Conservation (phyloP, 2,797 vertebrate genomes). For the Enteromius radiatus region DNA sequence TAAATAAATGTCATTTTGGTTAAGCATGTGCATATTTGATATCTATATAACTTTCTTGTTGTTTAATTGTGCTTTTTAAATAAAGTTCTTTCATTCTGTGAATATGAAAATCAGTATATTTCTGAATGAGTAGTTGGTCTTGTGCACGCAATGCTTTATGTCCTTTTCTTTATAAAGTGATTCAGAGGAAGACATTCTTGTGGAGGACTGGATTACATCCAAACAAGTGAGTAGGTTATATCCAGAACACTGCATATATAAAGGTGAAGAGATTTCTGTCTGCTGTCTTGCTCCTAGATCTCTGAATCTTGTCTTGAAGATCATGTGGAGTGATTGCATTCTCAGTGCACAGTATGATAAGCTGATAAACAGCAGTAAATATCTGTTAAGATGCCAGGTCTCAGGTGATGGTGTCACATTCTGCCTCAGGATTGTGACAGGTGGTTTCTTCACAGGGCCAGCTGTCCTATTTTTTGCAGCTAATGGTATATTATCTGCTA, state of each 20-base stretch:
- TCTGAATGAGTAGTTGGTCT: not conserved
- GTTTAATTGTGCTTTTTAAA: not conserved
- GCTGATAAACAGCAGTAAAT: constrained; percentile 39
- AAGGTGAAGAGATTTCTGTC: not conserved
- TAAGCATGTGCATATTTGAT: not conserved
- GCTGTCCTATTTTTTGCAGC: constrained; percentile 64
- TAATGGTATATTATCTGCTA: constrained; percentile 63
- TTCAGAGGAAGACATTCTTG: constrained; percentile 18
- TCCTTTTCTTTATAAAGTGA: constrained; percentile 19
- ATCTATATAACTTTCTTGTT: too few species aligned
- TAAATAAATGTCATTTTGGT: not conserved
- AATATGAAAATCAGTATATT: not conserved
- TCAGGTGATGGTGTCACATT: constrained; percentile 59
- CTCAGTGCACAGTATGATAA: constrained; percentile 10
- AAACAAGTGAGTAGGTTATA: constrained; percentile 23
- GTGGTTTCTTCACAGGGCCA: constrained; percentile 61
- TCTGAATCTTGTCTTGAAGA: constrained; percentile 10
- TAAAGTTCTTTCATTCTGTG: not conserved
- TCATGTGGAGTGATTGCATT: constrained; percentile 13
- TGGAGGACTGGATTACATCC: constrained; percentile 18
- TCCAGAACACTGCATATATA: not conserved
- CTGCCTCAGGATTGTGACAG: constrained; percentile 53
- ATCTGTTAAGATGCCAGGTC: constrained; percentile 41
- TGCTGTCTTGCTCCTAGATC: constrained; percentile 7
- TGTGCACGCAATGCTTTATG: not conserved